Percentiles rank a stretch among this genome's conserved stretches.
Evolutionary conservation across 2,797 vertebrate genomes (phyloP).

Genomic region (Galago senegalensis): DNA sequence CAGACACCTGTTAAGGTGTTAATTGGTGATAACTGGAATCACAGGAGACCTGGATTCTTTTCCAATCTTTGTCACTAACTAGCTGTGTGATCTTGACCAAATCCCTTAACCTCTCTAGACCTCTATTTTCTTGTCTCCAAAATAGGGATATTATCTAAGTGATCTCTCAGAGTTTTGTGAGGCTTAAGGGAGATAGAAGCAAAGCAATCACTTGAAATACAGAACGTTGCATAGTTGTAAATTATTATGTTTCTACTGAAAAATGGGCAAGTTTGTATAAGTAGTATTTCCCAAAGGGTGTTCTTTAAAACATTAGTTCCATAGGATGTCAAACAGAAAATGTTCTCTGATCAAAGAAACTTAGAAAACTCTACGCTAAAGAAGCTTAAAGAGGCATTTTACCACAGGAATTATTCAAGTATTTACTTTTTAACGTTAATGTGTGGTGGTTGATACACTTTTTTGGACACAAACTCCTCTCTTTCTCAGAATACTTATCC

Average conservation of each 20-base stretch:
- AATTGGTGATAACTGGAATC: slow-evolving; percentile 76
- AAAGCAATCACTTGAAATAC: slow-evolving; percentile 35
- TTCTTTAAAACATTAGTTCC: slow-evolving; percentile 16
- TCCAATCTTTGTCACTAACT: slow-evolving; percentile 59
- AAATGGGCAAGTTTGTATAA: background rate
- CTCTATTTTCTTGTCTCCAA: slow-evolving; percentile 64
- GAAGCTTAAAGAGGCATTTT: background rate
- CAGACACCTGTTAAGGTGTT: slow-evolving; percentile 62
- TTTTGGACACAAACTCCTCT: slow-evolving; percentile 53
- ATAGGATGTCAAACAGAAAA: background rate
- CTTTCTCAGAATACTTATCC: slow-evolving; percentile 42
- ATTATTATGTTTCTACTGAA: background rate
- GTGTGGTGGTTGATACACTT: background rate
- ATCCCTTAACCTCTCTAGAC: slow-evolving; percentile 28
- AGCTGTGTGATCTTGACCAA: slow-evolving; percentile 67
- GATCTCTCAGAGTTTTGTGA: slow-evolving; percentile 17
- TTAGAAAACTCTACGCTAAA: background rate
- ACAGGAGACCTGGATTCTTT: slow-evolving; percentile 28
- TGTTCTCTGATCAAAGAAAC: slow-evolving; percentile 24
- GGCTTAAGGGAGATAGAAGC: slow-evolving; percentile 36
- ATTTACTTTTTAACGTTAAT: slow-evolving; percentile 39
- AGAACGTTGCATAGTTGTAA: slow-evolving; percentile 20
- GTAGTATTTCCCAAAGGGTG: slow-evolving; percentile 3
- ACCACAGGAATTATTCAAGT: background rate
- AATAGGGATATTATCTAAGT: slow-evolving; percentile 47